Percentiles rank a stretch among this genome's conserved stretches.
phyloP scores from a whole-genome alignment of 2,888 invertebrate genomes.

The Fabriciana adippe region DNA sequence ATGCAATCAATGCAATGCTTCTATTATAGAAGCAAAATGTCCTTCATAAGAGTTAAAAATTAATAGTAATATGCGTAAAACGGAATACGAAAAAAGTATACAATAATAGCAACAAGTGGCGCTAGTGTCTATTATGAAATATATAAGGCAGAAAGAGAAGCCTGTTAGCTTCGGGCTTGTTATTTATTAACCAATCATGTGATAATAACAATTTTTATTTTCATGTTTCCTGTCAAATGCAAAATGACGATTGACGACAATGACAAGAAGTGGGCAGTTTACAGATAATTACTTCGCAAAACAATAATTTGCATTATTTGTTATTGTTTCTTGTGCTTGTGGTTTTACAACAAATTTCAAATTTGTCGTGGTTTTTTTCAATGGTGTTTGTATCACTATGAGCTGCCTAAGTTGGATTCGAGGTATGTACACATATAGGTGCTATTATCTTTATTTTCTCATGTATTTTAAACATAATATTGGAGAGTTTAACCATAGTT shows the following conservation, averaged over 20 bases:
- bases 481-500: too few relatives aligned
- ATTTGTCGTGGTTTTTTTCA: slow-evolving; percentile 38
- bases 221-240: slow-evolving; percentile 28
- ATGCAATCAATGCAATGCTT: too few relatives aligned
- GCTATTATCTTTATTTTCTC: neutral
- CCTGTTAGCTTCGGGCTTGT: slow-evolving; percentile 2
- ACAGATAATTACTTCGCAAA: slow-evolving; percentile 27
- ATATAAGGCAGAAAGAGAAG: slow-evolving; percentile 18
- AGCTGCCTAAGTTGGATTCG: slow-evolving; percentile 74
- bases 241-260: slow-evolving; percentile 25
- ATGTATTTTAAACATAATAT: too few relatives aligned
- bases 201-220: slow-evolving; percentile 29
- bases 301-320: slow-evolving; percentile 23
- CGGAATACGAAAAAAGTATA: neutral
- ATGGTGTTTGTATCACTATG: slow-evolving; percentile 63
- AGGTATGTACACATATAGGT: slow-evolving; percentile 53
- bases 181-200: slow-evolving; percentile 31
- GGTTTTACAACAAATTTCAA: neutral
- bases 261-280: slow-evolving; percentile 32
- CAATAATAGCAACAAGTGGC: slow-evolving; percentile 24
- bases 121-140: slow-evolving; percentile 12
- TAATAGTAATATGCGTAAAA: neutral
- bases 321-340: slow-evolving; percentile 11
- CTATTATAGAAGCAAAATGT: too few relatives aligned
- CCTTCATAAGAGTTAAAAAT: too few relatives aligned